Percentiles rank a stretch among this genome's conserved stretches.
Evolutionary conservation across 2,797 vertebrate species (phyloP).

Genomic region (Sylvia borin): DNA sequence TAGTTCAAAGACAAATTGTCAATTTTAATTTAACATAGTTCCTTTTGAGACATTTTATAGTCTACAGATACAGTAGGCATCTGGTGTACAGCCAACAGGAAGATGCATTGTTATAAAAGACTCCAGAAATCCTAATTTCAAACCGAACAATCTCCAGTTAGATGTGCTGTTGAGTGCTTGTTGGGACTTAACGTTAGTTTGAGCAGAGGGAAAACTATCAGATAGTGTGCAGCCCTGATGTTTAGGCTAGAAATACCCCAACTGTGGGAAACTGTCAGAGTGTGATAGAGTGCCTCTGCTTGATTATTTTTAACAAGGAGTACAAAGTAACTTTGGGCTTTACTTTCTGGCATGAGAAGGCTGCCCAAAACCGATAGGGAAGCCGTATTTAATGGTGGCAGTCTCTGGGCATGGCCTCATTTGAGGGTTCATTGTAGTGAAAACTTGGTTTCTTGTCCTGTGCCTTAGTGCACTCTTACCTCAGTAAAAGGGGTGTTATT

Average conservation of each 20-base stretch:
- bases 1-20: slow-evolving; percentile 73
- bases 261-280: not conserved
- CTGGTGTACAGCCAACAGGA: slow-evolving; percentile 62
- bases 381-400: not conserved
- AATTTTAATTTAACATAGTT: slow-evolving; percentile 71
- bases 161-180: not conserved
- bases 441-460: not conserved
- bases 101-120: slow-evolving; percentile 40
- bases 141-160: not conserved
- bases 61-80: slow-evolving; percentile 53
- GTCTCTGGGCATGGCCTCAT: not conserved
- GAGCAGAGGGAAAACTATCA: not conserved
- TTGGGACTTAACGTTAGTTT: not conserved
- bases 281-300: not conserved
- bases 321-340: not conserved
- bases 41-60: slow-evolving; percentile 68
- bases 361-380: not conserved
- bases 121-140: not conserved
- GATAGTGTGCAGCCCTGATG: not conserved
- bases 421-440: not conserved
- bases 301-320: not conserved
- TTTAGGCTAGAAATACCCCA: not conserved
- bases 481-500: not conserved
- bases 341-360: not conserved
- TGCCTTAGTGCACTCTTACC: fast-evolving